Evolutionary conservation across 2,797 vertebrate species (phyloP).

Genomic region (Kryptolebias ocellatus): DNA sequence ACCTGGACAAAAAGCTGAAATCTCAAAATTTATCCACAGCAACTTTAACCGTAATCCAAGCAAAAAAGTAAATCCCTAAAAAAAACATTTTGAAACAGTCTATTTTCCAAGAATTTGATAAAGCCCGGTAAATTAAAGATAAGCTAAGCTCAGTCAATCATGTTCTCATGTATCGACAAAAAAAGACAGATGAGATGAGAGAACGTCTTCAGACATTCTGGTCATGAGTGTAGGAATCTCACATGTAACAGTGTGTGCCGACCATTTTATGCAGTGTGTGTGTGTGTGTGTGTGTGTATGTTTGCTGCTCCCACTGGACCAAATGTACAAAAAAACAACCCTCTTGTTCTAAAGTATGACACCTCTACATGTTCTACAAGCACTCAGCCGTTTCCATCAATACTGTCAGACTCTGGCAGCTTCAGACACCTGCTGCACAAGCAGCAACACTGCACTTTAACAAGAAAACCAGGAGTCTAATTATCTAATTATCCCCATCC

Average conservation of each 20-base stretch:
- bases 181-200: slow-evolving; percentile 32
- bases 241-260: slow-evolving; percentile 56
- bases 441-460: background rate
- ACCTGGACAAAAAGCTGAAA: slow-evolving; percentile 6
- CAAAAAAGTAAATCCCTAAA: background rate
- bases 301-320: slow-evolving; percentile 15
- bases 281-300: slow-evolving; percentile 33
- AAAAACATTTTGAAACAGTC: slow-evolving; percentile 18
- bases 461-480: background rate
- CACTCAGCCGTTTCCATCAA: slow-evolving; percentile 49
- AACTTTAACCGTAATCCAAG: slow-evolving; percentile 26
- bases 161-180: slow-evolving; percentile 2
- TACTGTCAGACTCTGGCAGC: slow-evolving; percentile 13
- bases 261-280: slow-evolving; percentile 34
- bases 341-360: background rate
- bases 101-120: slow-evolving; percentile 7
- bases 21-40: slow-evolving; percentile 13
- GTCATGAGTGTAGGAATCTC: slow-evolving; percentile 72
- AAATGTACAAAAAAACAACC: background rate
- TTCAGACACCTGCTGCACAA: background rate
- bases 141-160: background rate
- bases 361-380: background rate
- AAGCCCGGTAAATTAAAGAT: slow-evolving; percentile 15
- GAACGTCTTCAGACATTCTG: slow-evolving; percentile 59
- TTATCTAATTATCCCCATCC: no score